A percentile compares a stretch with the other conserved stretches of the same genome.
Conservation (phyloP, 1,140 invertebrate genomes). For the Ceratoteleas bidentatus region DNA sequence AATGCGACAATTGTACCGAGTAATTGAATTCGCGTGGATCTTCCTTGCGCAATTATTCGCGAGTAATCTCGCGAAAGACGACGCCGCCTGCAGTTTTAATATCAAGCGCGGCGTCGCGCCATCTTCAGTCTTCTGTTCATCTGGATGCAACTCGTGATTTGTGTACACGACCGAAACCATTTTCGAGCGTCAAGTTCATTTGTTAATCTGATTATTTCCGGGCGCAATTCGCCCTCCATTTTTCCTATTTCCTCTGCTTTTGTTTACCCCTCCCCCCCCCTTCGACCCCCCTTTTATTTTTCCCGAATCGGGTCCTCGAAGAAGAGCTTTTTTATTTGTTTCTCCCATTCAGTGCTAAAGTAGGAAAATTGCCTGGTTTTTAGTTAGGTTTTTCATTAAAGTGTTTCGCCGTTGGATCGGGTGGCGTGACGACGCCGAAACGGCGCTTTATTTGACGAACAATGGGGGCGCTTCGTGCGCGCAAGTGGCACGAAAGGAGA, state of each 20-base stretch:
- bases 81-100: constrained; percentile 59
- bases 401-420: no score
- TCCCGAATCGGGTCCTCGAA: no score
- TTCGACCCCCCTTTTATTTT: neutral
- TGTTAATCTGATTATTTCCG: constrained; percentile 49
- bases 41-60: constrained; percentile 61
- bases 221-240: constrained; percentile 3
- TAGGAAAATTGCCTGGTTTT: no score
- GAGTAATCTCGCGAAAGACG: constrained; percentile 59
- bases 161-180: constrained; percentile 54
- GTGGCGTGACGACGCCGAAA: no score
- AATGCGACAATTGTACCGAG: constrained; percentile 59
- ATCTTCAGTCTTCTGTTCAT: constrained; percentile 9
- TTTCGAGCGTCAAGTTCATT: constrained; percentile 50
- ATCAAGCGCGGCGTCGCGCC: constrained; percentile 34
- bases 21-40: constrained; percentile 65
- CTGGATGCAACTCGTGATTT: constrained; percentile 53
- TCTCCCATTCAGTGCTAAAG: no score
- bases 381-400: constrained; percentile 9
- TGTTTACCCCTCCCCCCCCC: neutral
- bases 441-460: constrained; percentile 30
- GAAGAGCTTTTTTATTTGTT: no score
- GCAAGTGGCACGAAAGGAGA: constrained; percentile 39
- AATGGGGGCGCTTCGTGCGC: constrained; percentile 16
- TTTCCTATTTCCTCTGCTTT: neutral